Evolutionary conservation across 2,113 vertebrate species (phyloP), one percentile per base, ranked within the genome.

Genomic region (Amblyopsis rosae): DNA sequence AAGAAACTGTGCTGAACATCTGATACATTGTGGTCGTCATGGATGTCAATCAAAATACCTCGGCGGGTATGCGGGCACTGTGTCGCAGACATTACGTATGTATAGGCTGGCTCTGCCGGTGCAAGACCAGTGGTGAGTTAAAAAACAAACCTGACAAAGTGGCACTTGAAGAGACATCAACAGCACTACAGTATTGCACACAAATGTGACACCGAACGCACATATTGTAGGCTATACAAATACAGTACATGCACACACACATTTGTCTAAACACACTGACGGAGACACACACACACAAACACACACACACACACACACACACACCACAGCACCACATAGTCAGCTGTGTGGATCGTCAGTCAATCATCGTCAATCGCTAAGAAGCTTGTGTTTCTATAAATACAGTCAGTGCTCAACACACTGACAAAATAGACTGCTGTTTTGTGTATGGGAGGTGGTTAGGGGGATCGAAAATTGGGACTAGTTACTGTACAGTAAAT

Each of bases 341-440:
- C 76, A 79, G 79, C 77, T 76, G 68, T 78, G 73, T 41, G 49
- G 55, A 63, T 63, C 61, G 41, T 76, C 59, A 59, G 67, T 70
- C 65, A 33, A 15, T 16, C 3, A 71, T 56, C 53, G 53, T 50
- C 47, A 70, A 59, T 83, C 67, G 32, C 47, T 80, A 75, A 79
- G 67, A 77, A 16, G 75, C 55, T 64, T 63, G 13, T 48, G 46
- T 58, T 19, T 32, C 79, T 89, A 89, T 88, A 88, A 86, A 87
- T 89, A 90, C 67, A 81, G 47, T 55, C 65, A 81, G 82, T 75
- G 60, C 71, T 69, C 69, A 47, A 63, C 83, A 87, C 82, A 73
- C 75, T 79, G 79, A 75, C 61, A 72, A 68, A 58, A 83, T 26
- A 49, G 12, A 69, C 65, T 65, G 46, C 62, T 76, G 71, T 67